These are phyloP conservation scores for Altica lythri DNA, from an alignment of 2,888 invertebrate genomes.

Conservation along the genomic window DNA sequence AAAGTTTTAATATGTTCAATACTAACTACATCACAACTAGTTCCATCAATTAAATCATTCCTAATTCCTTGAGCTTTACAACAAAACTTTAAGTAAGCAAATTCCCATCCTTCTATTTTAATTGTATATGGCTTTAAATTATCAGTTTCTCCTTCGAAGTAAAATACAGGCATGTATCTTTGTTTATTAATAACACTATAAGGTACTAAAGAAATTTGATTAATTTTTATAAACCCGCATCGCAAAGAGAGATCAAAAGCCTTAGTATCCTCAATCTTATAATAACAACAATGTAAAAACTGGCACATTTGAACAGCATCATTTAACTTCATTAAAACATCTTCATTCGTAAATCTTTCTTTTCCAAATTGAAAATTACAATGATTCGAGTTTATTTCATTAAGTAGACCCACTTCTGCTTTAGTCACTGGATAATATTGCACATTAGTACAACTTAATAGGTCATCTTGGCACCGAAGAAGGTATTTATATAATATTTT, in stretches of 20 bases:
- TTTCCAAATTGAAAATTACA: slow-evolving; percentile 90
- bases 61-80: slow-evolving; percentile 79
- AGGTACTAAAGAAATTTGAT: slow-evolving; percentile 91
- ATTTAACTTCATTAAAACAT: slow-evolving; percentile 85
- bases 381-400: slow-evolving; percentile 91
- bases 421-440: slow-evolving; percentile 92
- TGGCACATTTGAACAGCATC: slow-evolving; percentile 91
- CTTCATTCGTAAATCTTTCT: slow-evolving; percentile 84
- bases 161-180: slow-evolving; percentile 90
- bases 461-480: slow-evolving; percentile 84
- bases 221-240: slow-evolving; percentile 89
- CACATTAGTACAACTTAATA: slow-evolving; percentile 89
- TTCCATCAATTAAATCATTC: neutral
- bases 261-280: slow-evolving; percentile 72
- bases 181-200: slow-evolving; percentile 82
- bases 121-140: slow-evolving; percentile 85
- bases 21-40: slow-evolving; percentile 60
- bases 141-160: slow-evolving; percentile 90
- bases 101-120: slow-evolving; percentile 87
- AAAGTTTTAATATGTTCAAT: slow-evolving; percentile 87
- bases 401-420: slow-evolving; percentile 84
- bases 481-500: slow-evolving; percentile 88
- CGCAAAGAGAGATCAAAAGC: slow-evolving; percentile 74
- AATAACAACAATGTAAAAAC: slow-evolving; percentile 87
- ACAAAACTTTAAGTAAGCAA: slow-evolving; percentile 91